Evolutionary conservation across 2,797 vertebrate species (phyloP), one percentile per base, ranked within the genome.

Genomic region (Alauda arvensis): DNA sequence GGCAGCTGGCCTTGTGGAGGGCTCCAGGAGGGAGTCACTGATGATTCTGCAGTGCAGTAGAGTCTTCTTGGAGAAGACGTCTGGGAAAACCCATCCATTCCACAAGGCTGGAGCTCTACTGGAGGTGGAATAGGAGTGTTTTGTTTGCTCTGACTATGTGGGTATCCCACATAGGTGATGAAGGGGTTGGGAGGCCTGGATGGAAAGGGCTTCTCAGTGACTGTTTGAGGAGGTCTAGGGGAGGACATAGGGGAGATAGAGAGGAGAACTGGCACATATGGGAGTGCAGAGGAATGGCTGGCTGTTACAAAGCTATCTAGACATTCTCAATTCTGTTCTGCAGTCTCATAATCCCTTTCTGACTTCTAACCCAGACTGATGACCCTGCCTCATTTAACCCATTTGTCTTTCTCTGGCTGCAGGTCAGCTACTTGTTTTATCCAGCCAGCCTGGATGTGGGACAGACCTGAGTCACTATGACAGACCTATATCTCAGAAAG

Each of bases 261-360:
- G 40, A 82, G 29, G 26, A 78, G 57, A 56, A 49, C 14, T 74
- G 37, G 20, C 48, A 40, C 3, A 0, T 0, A 0, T 70, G 43
- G 62, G 62, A 69, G 24, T 24, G 45, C 70, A 78, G 67, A 55
- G 46, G 57, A 88, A 34, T 3, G 2, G 21, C 68, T 83, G 66
- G 17, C 52, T 83, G 25, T 39, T 52, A 55, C 51, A 68, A 55
- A 87, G 16, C 59, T 78, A n/a, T 66, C 18, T 34, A 78, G 67
- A 60, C n/a, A 12, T 59, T 76, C 0, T 78, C 74, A 84, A 79
- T 88, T 86, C 61, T 84, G 57, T 63, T 89, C 42, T 81, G 60
- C 63, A 63, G 52, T 62, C 61, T 40, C 13, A 16, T 70, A 55
- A 69, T 61, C 23, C 10, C 57, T 43, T 45, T 56, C 53, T 84